Evolutionary conservation across 1,140 invertebrate species (phyloP), one percentile per base, ranked within the genome.

Genomic region (Anthonomus grandis): DNA sequence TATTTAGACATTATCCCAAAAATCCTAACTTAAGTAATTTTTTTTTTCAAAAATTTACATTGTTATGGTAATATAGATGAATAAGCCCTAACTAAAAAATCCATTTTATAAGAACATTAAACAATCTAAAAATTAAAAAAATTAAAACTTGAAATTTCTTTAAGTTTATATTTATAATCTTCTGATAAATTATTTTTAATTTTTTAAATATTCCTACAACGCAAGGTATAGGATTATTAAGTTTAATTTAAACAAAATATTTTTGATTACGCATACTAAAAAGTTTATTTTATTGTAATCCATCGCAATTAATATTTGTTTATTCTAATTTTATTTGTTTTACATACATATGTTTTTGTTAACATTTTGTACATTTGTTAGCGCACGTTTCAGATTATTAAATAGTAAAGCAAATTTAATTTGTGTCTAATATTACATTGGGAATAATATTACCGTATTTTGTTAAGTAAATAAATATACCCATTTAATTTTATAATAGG

Each of bases 311-410:
- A 52, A 59, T 52, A 59, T 53, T 41, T 59, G 57, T 59, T 59
- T 59, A 59, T 44, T 59, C 48, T 46, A 59, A 59, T 52, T 59
- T 59, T 59, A 53, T 58, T 58, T 58, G 56, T 45, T 58, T 51
- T 58, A 53, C 49, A 53, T 47, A 24, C 49, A 47, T 59, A 53
- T 50, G 57, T 59, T 59, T 57, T 59, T 59, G 57, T 59, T 41
- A 59, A 52, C 57, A 37, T 59, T 59, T 59, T 59, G 49, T 47
- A 53, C 49, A 52, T 46, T 59, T 59, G 57, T 59, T 52, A 41
- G 57, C 49, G 53, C 57, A 59, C 57, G 57, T 59, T 59, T 59
- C 49, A 34, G 57, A 52, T 59, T 59, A 59, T 52, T 59, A 59
- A 59, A 52, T 59, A 59, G 48, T 37, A 52, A 23, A 47, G 49